phyloP scores from a whole-genome alignment of 2,797 vertebrate genomes.

The Varecia variegata region DNA sequence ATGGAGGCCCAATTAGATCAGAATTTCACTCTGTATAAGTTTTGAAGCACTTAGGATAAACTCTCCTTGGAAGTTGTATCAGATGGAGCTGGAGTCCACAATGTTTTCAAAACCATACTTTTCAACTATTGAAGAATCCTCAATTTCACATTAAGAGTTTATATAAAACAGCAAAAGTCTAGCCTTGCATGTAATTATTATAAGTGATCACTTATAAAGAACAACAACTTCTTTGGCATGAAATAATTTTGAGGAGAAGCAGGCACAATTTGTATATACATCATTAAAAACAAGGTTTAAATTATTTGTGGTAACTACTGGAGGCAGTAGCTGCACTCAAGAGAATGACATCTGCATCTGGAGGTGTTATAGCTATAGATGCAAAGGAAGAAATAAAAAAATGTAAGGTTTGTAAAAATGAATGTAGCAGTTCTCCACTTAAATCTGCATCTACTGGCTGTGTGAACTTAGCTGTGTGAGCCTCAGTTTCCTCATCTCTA shows the following conservation, averaged over 20 bases:
- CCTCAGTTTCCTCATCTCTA: not conserved
- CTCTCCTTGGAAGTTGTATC: not conserved
- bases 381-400: not conserved
- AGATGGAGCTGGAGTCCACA: not conserved
- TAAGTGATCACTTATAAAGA: not conserved
- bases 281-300: conserved; percentile 10
- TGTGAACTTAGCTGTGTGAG: not conserved
- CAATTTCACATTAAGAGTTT: not conserved
- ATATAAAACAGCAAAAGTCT: not conserved
- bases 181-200: not conserved
- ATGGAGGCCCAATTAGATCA: not conserved
- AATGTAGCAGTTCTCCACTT: not conserved
- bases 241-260: conserved; percentile 16
- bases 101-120: not conserved
- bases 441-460: not conserved
- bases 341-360: not conserved
- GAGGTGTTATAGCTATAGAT: not conserved
- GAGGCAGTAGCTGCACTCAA: not conserved
- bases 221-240: not conserved
- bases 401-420: not conserved
- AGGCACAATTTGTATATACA: not conserved
- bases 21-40: not conserved
- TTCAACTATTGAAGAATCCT: not conserved
- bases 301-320: not conserved
- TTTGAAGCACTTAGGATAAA: not conserved